Evolutionary conservation across 2,113 vertebrate species (phyloP).

Genomic region (Stigmatopora nigra): DNA sequence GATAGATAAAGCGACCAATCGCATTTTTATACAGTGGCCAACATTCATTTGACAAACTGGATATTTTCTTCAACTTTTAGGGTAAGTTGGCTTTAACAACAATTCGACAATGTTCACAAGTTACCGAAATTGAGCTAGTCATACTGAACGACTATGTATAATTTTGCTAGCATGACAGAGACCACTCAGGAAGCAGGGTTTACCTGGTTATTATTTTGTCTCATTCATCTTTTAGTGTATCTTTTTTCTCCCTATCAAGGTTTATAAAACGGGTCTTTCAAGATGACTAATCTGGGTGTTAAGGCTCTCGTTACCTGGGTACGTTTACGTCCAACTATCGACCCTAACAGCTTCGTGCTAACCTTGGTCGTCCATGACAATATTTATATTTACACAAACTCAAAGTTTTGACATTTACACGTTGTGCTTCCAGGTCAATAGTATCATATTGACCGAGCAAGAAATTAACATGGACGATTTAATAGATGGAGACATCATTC

Average conservation of each 20-base stretch:
- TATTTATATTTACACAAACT: not conserved
- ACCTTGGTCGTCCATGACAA: rapidly evolving
- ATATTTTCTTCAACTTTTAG: not conserved
- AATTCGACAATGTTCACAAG: not conserved
- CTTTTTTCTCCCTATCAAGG: not conserved
- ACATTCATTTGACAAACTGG: no score
- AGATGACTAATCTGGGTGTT: conserved; percentile 46
- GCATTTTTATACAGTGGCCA: no score
- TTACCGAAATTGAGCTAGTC: not conserved
- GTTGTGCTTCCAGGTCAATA: conserved; percentile 71
- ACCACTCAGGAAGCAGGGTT: not conserved
- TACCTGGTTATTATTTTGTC: not conserved
- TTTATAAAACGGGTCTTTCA: conserved; percentile 20
- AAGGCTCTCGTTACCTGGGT: conserved; percentile 59
- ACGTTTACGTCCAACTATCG: not conserved
- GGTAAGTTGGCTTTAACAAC: not conserved
- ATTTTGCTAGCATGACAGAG: not conserved
- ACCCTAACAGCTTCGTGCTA: not conserved
- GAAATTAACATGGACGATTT: conserved; percentile 62
- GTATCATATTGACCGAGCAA: conserved; percentile 58
- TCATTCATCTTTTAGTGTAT: not conserved
- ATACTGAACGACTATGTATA: not conserved
- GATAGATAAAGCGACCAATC: not conserved
- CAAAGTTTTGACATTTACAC: not conserved
- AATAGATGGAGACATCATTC: conserved; percentile 70